A percentile compares a stretch with the other conserved stretches of the same genome.
Evolutionary conservation across 2,113 vertebrate genomes (phyloP).

Genomic region (Marmota monax): DNA sequence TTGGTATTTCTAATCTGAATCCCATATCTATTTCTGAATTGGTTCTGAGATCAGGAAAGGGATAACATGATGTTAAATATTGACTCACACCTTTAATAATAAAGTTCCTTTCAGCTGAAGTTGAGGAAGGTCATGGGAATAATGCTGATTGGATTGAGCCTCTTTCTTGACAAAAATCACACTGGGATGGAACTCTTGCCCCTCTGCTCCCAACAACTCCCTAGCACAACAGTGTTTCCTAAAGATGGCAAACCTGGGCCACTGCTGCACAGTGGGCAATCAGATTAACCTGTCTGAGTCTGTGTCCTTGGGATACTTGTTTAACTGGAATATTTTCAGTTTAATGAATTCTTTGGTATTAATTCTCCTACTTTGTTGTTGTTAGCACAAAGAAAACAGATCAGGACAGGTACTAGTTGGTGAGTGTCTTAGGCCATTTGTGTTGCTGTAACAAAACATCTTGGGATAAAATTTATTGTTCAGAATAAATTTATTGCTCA

Average conservation of each 20-base stretch:
- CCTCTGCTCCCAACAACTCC: neutral
- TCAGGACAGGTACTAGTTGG: neutral
- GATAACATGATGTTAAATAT: neutral
- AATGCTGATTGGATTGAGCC: neutral
- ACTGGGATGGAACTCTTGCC: neutral
- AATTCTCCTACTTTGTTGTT: neutral
- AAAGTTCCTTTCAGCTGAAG: neutral
- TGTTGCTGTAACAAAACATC: neutral
- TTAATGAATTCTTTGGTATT: neutral
- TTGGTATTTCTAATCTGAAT: neutral
- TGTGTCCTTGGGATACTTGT: neutral
- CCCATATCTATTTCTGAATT: neutral
- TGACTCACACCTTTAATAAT: neutral
- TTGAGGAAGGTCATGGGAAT: neutral
- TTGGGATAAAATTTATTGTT: neutral
- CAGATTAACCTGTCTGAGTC: neutral
- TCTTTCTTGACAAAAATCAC: neutral
- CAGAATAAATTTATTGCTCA: neutral
- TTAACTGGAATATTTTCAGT: constrained; percentile 26
- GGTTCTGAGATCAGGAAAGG: neutral
- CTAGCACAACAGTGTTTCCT: neutral
- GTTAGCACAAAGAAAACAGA: neutral
- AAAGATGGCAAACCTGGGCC: neutral
- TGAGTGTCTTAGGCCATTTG: neutral
- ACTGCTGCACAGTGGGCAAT: neutral